Conservation (phyloP, 2,797 vertebrate genomes). For the Dallia pectoralis region DNA sequence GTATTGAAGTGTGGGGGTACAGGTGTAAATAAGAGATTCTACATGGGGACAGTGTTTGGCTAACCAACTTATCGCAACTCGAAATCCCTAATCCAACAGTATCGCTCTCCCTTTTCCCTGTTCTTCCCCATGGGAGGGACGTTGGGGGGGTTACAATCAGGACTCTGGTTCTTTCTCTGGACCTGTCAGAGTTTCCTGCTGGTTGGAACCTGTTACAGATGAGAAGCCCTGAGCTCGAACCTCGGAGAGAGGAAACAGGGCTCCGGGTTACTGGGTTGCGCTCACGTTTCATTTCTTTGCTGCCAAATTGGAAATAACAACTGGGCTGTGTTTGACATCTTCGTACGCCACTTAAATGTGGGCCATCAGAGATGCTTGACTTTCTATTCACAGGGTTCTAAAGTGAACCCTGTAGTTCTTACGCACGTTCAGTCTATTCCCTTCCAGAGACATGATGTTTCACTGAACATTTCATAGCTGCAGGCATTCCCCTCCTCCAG, state of each 20-base stretch:
- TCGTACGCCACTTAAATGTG: too few species aligned
- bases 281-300: conserved; percentile 12
- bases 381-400: too few species aligned
- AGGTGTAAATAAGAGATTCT: conserved; percentile 14
- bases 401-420: too few species aligned
- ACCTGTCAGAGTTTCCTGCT: conserved; percentile 42
- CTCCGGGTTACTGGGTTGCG: neutral
- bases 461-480: too few species aligned
- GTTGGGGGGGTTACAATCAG: conserved; percentile 42
- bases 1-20: conserved; percentile 2
- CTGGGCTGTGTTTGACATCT: neutral
- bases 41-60: conserved; percentile 52
- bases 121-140: conserved; percentile 30
- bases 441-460: too few species aligned
- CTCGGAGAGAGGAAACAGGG: neutral
- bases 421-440: too few species aligned
- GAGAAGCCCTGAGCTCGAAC: conserved; percentile 7
- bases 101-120: conserved; percentile 19
- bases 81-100: conserved; percentile 49
- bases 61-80: conserved; percentile 64
- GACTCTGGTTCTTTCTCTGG: too few species aligned
- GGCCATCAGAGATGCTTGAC: too few species aligned
- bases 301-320: neutral
- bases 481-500: too few species aligned
- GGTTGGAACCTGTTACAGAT: conserved; percentile 14